Percentiles rank a stretch among this genome's conserved stretches.
phyloP scores from a whole-genome alignment of 2,113 vertebrate species.

The Asarcornis scutulata region DNA sequence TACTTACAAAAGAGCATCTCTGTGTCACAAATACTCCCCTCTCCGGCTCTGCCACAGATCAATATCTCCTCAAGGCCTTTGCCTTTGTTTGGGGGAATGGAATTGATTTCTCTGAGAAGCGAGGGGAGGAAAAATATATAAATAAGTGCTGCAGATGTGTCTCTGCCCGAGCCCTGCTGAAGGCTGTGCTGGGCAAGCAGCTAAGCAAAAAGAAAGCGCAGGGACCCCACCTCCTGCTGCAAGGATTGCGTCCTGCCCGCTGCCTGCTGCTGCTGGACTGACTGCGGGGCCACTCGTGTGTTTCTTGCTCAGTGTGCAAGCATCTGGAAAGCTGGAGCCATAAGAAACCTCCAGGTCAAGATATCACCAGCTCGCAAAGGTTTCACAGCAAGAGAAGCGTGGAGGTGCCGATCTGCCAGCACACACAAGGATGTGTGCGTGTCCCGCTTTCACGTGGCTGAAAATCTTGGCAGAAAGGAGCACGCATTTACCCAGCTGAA shows the following conservation, averaged over 20 bases:
- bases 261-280: neutral
- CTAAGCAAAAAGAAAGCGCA: neutral
- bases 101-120: slow-evolving; percentile 64
- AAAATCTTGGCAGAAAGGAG: neutral
- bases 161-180: neutral
- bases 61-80: slow-evolving; percentile 72
- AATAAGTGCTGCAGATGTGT: neutral
- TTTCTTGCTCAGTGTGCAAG: neutral
- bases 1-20: slow-evolving; percentile 76
- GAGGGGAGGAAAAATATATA: slow-evolving; percentile 31
- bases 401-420: neutral
- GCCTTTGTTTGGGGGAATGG: slow-evolving; percentile 72
- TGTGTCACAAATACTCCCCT: slow-evolving; percentile 70
- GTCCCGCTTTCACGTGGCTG: fast-evolving
- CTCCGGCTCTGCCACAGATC: slow-evolving; percentile 66
- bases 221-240: neutral
- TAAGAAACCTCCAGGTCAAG: neutral
- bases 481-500: too few relatives aligned
- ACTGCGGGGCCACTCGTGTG: neutral
- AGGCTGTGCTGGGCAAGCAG: neutral
- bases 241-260: neutral
- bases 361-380: neutral
- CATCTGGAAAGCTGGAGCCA: neutral
- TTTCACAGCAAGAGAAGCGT: neutral
- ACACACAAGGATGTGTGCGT: neutral